A percentile compares a stretch with the other conserved stretches of the same genome.
Conservation (phyloP, 2,888 invertebrate genomes). For the Heliconius ismenius region DNA sequence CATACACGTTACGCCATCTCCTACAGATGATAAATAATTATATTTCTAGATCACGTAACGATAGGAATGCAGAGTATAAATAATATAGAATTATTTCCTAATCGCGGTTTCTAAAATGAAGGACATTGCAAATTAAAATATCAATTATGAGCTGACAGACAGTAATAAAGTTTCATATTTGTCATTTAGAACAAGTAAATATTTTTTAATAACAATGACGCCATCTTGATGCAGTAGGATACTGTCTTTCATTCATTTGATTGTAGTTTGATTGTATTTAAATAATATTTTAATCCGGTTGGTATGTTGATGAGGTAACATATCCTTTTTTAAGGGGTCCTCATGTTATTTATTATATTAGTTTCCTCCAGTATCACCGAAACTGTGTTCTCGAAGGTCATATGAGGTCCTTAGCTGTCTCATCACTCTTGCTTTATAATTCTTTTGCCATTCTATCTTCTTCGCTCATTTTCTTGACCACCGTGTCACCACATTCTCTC, state of each 20-base stretch:
- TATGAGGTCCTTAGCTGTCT: too few species aligned
- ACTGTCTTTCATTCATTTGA: background rate
- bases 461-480: too few species aligned
- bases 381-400: too few species aligned
- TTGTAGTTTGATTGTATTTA: slow-evolving; percentile 4
- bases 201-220: background rate
- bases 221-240: background rate
- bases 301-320: too few species aligned
- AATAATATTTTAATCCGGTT: too few species aligned
- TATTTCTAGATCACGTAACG: slow-evolving; percentile 10
- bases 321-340: too few species aligned
- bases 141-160: background rate
- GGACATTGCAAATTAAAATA: slow-evolving; percentile 5
- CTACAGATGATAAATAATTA: slow-evolving; percentile 2
- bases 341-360: too few species aligned
- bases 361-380: too few species aligned
- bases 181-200: background rate
- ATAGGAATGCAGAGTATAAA: background rate
- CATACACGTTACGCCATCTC: background rate
- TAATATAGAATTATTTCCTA: background rate
- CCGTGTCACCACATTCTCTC: too few species aligned
- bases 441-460: too few species aligned
- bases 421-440: too few species aligned
- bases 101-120: background rate
- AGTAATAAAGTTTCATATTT: background rate